A percentile compares a stretch with the other conserved stretches of the same genome.
Conservation (phyloP, 2,888 invertebrate genomes). For the Mamestra brassicae region DNA sequence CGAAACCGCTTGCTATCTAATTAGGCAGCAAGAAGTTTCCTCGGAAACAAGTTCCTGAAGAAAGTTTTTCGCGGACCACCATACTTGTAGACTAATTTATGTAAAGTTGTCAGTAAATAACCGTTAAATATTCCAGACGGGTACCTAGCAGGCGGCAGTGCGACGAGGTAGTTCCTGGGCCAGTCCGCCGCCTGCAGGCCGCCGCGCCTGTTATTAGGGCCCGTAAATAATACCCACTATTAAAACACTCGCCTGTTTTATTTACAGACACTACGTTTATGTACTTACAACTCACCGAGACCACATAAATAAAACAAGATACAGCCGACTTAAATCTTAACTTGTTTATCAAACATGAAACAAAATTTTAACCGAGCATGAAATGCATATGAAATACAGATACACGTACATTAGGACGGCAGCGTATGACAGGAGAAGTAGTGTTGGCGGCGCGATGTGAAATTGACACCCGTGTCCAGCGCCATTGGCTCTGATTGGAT, state of each 20-base stretch:
- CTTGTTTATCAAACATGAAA: slow-evolving; percentile 31
- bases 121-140: slow-evolving; percentile 84
- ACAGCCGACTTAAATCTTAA: slow-evolving; percentile 53
- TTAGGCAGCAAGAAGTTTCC: slow-evolving; percentile 14
- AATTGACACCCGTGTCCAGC: slow-evolving; percentile 86
- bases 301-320: slow-evolving; percentile 72
- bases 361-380: slow-evolving; percentile 27
- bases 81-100: slow-evolving; percentile 67
- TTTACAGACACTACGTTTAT: slow-evolving; percentile 85
- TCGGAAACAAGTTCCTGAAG: slow-evolving; percentile 23
- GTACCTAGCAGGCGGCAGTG: slow-evolving; percentile 75
- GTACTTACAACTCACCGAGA: slow-evolving; percentile 73
- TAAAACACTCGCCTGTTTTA: slow-evolving; percentile 84
- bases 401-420: slow-evolving; percentile 48
- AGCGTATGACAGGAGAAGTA: slow-evolving; percentile 64
- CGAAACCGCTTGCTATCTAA: slow-evolving; percentile 7
- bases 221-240: slow-evolving; percentile 87
- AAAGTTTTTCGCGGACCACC: slow-evolving; percentile 49
- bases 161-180: slow-evolving; percentile 65
- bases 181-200: slow-evolving; percentile 58
- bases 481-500: slow-evolving; percentile 89
- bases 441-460: slow-evolving; percentile 75
- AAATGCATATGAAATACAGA: slow-evolving; percentile 57
- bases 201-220: slow-evolving; percentile 82
- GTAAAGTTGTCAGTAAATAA: slow-evolving; percentile 75